These are phyloP conservation scores for Nymphalis io DNA, from an alignment of 1,140 invertebrate genomes.

Conservation along the genomic window DNA sequence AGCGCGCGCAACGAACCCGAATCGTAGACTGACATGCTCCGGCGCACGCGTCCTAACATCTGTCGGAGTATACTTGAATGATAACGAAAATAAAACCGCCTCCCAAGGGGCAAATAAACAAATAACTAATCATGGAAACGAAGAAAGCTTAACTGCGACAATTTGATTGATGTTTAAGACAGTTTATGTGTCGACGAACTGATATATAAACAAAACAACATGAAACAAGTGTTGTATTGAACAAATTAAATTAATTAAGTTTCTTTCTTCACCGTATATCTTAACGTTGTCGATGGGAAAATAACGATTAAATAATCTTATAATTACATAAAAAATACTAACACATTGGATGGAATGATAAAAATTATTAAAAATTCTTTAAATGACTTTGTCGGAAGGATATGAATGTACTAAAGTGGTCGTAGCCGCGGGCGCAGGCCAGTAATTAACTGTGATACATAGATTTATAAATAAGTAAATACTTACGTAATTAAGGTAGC, in stretches of 20 bases:
- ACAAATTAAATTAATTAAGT: neutral
- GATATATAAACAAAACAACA: constrained; percentile 10
- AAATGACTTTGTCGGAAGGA: no score
- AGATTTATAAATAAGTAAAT: constrained; percentile 23
- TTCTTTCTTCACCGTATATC: no score
- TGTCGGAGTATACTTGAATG: constrained; percentile 65
- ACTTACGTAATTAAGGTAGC: constrained; percentile 32
- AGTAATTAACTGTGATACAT: constrained; percentile 11
- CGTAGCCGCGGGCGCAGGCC: no score
- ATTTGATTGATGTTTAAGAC: constrained; percentile 14
- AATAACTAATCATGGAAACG: constrained; percentile 35
- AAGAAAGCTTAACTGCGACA: constrained; percentile 13
- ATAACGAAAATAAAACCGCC: constrained; percentile 77
- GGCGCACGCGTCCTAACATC: constrained; percentile 62
- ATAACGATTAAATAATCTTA: no score
- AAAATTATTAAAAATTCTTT: no score
- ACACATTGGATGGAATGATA: no score
- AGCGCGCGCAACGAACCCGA: constrained; percentile 64
- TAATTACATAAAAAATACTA: no score
- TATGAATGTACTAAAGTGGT: no score
- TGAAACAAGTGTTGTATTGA: neutral
- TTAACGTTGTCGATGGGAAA: no score
- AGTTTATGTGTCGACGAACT: constrained; percentile 32
- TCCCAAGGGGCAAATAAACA: constrained; percentile 62
- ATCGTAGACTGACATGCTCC: constrained; percentile 59